These are phyloP conservation scores for Ascidia mentula DNA, from an alignment of 23 tunicate species.

Conservation along the genomic window DNA sequence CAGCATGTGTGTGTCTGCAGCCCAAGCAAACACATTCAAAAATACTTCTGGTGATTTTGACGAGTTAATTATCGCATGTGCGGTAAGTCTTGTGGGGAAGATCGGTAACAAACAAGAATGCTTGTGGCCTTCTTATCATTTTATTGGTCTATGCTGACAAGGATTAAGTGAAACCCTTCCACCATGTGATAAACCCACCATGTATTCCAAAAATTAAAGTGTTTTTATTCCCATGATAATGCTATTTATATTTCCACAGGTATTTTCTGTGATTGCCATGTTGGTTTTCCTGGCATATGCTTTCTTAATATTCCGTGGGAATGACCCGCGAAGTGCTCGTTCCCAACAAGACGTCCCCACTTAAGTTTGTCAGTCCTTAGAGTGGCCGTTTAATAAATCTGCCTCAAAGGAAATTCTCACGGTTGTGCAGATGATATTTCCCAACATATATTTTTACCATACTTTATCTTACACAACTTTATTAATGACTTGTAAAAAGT, in stretches of 20 bases:
- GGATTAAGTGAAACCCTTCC: neutral
- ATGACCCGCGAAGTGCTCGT: constrained; percentile 23
- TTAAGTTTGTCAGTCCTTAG: too few relatives aligned
- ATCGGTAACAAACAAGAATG: neutral
- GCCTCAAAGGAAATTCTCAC: too few relatives aligned
- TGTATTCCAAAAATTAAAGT: too few relatives aligned
- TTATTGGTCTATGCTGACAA: too few relatives aligned
- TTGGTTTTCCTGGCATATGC: constrained; percentile 20
- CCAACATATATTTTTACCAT: too few relatives aligned
- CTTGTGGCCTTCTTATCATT: neutral
- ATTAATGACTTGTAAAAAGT: too few relatives aligned
- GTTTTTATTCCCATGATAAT: too few relatives aligned
- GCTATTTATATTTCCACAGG: constrained; percentile 10
- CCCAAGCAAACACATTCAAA: neutral
- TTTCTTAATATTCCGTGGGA: constrained; percentile 30
- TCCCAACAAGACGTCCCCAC: too few relatives aligned
- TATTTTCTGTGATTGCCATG: constrained; percentile 30
- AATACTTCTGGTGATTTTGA: constrained; percentile 5
- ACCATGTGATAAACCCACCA: too few relatives aligned
- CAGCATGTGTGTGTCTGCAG: constrained; percentile 19
- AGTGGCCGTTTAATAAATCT: too few relatives aligned
- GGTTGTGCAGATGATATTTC: too few relatives aligned
- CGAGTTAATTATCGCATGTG: constrained; percentile 11
- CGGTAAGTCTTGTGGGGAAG: neutral
- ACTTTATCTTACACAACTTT: too few relatives aligned